Evolutionary conservation across 1,140 invertebrate genomes (phyloP), one percentile per base, ranked within the genome.

Genomic region (Plectrocnemia conspersa): DNA sequence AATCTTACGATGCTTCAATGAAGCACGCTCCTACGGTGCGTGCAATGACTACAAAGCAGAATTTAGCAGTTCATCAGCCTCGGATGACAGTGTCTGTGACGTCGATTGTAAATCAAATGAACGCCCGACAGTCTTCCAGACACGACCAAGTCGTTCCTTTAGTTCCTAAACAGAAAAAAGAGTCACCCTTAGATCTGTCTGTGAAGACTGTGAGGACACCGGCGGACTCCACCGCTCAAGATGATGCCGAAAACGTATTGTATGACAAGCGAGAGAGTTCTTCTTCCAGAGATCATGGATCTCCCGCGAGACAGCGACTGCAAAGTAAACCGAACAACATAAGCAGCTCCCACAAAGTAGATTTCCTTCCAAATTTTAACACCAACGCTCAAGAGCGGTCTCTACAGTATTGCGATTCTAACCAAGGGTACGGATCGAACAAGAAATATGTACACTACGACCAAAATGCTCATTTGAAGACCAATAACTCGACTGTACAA

Each of bases 151-250:
- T 23, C n/a, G 35, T 19, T 15, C 2, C 58, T 4, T 10, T 50
- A 15, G 41, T 19, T 3, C 25, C 42, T 10, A 61, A 55, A 32
- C 70, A 71, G 44, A 85, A 82, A 67, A 75, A 82, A 25, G 85
- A 89, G 65, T 89, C 86, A 1, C 88, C 88, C 0, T 66, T 92
- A 36, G 89, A 92, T 69, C 72, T 91, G 10, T 91, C 88, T 0
- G 87, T 91, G 25, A 91, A 90, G 66, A 91, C 88, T 0, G 83
- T 91, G 0, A 83, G 88, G 63, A 89, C 88, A 27, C 85, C 87
- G 1, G 88, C 88, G 0, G 88, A 91, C 68, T 90, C 88, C 1
- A 90, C 89, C 1, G 83, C 84, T 0, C 79, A 84, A 63, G 85
- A 88, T 62, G 84, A 87, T 42, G 63, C 70, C 2, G 76, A 81